Evolutionary conservation across 2,888 invertebrate species (phyloP), one percentile per base, ranked within the genome.

Genomic region (Andrena haemorrhoa): DNA sequence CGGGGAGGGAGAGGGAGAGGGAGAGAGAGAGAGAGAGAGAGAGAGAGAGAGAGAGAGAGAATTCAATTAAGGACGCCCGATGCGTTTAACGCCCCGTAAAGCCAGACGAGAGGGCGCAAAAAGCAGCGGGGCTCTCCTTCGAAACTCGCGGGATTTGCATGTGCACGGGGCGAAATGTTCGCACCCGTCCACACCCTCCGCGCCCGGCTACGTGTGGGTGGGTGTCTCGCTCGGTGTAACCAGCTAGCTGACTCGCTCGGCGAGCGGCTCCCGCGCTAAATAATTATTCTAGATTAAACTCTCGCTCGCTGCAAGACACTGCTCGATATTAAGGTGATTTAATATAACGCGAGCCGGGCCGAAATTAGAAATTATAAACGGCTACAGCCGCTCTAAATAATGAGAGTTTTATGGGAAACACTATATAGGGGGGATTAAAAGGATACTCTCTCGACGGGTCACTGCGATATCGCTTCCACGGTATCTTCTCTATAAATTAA

Each of bases 1-100:
- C 41, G 41, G 41, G 41, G 12, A 7, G 41, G 2, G 26, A 12
- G 31, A n/a, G n/a, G n/a, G n/a, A n/a, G n/a, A n/a, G n/a, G n/a
- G n/a, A n/a, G n/a, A 41, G 6, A 53, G 41, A 49, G 33, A 31
- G 64, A n/a, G 41, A 4, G 29, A 47, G 68, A 26, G 56, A 2
- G n/a, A 47, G 70, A 12, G 56, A 23, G 56, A 12, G 63, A 23
- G 64, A 56, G 65, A n/a, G 58, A 65, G 79, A 74, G 86, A 85
- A 88, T 86, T 88, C 88, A 83, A 87, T 88, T 87, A 88, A 87
- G 81, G 71, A 80, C 83, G 75, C 80, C 81, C 83, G 88, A 88
- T 87, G 85, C 87, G 74, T 86, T 87, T 86, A 87, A 87, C 84
- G 84, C 79, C 75, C 82, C 65, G 79, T 82, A 87, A 86, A 87